Evolutionary conservation across 2,888 invertebrate species (phyloP), one percentile per base, ranked within the genome.

Genomic region (Macaria notata): DNA sequence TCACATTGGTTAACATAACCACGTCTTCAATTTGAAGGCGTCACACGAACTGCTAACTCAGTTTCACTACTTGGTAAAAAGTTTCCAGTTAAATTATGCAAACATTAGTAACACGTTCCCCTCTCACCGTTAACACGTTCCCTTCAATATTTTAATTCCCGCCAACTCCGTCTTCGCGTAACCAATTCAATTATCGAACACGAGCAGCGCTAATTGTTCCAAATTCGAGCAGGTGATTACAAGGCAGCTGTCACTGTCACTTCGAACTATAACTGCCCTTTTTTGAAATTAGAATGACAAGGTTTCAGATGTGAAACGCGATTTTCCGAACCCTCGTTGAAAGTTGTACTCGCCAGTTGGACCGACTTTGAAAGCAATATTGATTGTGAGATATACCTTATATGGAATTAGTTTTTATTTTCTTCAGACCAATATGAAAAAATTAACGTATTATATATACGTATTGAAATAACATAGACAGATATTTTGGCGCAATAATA

Each of bases 151-250:
- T 77, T 74, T 74, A 78, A 78, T 76, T 72, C 70, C 50, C 63
- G 59, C 66, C 67, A 76, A 75, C 77, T 73, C 66, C 67, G 68
- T 66, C 62, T 66, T 9, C 31, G 72, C 73, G 73, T 71, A 72
- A 72, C 69, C 68, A 75, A 79, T 80, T 81, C 75, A 81, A 79
- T 81, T 81, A 80, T 80, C 75, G 73, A 75, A 75, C 75, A 73
- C 75, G 75, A 73, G 76, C 73, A 63, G 66, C 65, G 71, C 71
- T 80, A 79, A 81, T 80, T 81, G 79, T 76, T 74, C 79, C 76
- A 75, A 79, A 76, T 73, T 70, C 72, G 64, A 60, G 59, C 60
- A 61, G 62, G 64, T 63, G 57, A 66, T 62, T 60, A 62, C 56
- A 59, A 62, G 52, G 50, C 33, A 44, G 52, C 49, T 59, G 57